Base-by-base conservation (phyloP, 2,888 invertebrate species). In the Dexiosoma caninum region DNA sequence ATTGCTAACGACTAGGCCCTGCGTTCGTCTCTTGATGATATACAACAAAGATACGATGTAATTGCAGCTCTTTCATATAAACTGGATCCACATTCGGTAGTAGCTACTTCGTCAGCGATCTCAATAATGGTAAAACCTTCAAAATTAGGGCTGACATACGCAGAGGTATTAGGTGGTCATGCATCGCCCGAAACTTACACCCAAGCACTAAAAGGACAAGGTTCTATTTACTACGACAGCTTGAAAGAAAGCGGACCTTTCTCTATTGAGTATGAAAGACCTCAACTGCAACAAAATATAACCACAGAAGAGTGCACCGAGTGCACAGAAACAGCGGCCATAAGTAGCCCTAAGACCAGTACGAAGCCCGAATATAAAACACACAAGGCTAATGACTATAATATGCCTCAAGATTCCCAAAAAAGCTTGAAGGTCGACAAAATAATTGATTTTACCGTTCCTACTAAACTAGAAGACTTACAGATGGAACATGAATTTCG, bases 31-130 rank as follows among this genome's bases (percentile, higher is more conserved):
- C 91, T 93, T 91, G 93, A 93, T 90, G 92, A 92, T 91, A 92
- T 91, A 91, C 92, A 92, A 91, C 93, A 93, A 91, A 93, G 93
- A 91, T 94, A 94, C 92, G 93, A 93, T 92, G 92, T 92, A 90
- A 92, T 95, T 91, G 92, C 93, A 90, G 92, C 92, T 91, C 92
- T 93, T 90, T 94, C 95, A 91, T 93, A 93, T 91, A 92, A 92
- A 90, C 91, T 94, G 92, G 96, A 96, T 92, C 95, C 95, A 87
- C 93, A 94, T 87, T 90, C 90, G 86, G 89, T 92, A 89, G 91
- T 91, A 89, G 91, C 90, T 76, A 89, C 89, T 84, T 89, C 91
- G 82, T 90, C 90, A 80, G 86, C 91, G 87, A 91, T 91, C 85
- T 91, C 91, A 86, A 90, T 91, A 87, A 89, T 90, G 86, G 88